A percentile compares a stretch with the other conserved stretches of the same genome.
Evolutionary conservation across 92 coral and sea anemone genomes (phyloP).

Genomic region (Palythoa grandis): DNA sequence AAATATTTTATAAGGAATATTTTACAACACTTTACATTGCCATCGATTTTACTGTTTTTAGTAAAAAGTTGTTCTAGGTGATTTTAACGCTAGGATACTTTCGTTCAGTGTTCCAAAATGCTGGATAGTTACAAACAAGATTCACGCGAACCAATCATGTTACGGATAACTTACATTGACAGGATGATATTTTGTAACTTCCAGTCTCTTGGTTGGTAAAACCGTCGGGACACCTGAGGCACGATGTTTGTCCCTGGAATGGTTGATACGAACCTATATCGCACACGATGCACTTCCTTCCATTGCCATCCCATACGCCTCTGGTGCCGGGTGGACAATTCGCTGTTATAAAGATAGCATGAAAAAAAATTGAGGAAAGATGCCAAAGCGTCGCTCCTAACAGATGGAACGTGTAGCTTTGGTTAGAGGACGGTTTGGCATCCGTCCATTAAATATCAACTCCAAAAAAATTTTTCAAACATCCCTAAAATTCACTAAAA

Average conservation of each 20-base stretch:
- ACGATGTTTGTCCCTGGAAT: constrained; percentile 53
- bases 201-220: constrained; percentile 53
- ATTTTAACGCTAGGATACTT: too few species aligned
- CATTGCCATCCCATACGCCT: constrained; percentile 30
- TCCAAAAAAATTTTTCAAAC: too few species aligned
- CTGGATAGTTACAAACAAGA: background rate
- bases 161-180: constrained; percentile 53
- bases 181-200: constrained; percentile 39
- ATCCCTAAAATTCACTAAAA: too few species aligned
- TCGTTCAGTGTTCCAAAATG: background rate
- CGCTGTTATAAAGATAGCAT: constrained; percentile 36
- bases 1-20: too few species aligned
- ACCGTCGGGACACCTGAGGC: constrained; percentile 64
- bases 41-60: background rate
- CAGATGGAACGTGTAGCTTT: too few species aligned
- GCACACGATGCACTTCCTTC: constrained; percentile 54
- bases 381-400: too few species aligned
- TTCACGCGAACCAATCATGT: background rate
- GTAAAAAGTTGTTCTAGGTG: background rate
- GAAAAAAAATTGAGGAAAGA: too few species aligned
- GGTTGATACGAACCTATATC: constrained; percentile 65
- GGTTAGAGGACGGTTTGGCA: too few species aligned
- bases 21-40: background rate
- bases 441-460: too few species aligned
- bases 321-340: constrained; percentile 53